Percentiles rank a stretch among this genome's conserved stretches.
Evolutionary conservation across 2,113 vertebrate genomes (phyloP).

Genomic region (Sinocyclocheilus rhinocerous): DNA sequence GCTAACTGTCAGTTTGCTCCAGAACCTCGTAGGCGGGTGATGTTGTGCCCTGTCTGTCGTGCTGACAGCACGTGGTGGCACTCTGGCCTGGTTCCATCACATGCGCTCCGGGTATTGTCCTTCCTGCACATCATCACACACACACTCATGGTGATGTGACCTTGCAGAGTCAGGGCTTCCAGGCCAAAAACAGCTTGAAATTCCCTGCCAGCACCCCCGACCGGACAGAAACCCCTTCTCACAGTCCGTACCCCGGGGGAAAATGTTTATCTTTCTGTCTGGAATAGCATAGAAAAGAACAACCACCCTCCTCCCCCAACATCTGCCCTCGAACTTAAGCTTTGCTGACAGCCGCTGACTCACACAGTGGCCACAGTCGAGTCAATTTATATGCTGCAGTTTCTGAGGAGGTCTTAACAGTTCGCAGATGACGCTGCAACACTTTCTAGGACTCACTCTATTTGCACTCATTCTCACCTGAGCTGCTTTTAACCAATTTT

Average conservation of each 20-base stretch:
- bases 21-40: background rate
- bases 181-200: constrained; percentile 6
- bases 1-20: background rate
- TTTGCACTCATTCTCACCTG: constrained; percentile 3
- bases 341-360: constrained; percentile 30
- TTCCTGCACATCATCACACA: constrained; percentile 4
- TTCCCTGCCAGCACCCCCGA: background rate
- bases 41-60: constrained; percentile 8
- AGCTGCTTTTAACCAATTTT: background rate
- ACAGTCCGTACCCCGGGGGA: background rate
- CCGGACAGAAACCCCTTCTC: constrained; percentile 32
- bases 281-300: constrained; percentile 17
- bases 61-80: background rate
- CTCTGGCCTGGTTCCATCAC: constrained; percentile 44
- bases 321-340: background rate
- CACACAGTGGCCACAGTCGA: constrained; percentile 10
- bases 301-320: background rate
- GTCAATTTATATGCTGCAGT: constrained; percentile 24
- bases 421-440: background rate
- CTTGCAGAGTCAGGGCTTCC: constrained; percentile 32
- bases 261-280: constrained; percentile 32
- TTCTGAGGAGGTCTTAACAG: background rate
- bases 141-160: constrained; percentile 27
- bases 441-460: background rate
- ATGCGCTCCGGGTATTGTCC: constrained; percentile 27